Evolutionary conservation across 2,113 vertebrate species (phyloP).

Genomic region (Podarcis cretensis): DNA sequence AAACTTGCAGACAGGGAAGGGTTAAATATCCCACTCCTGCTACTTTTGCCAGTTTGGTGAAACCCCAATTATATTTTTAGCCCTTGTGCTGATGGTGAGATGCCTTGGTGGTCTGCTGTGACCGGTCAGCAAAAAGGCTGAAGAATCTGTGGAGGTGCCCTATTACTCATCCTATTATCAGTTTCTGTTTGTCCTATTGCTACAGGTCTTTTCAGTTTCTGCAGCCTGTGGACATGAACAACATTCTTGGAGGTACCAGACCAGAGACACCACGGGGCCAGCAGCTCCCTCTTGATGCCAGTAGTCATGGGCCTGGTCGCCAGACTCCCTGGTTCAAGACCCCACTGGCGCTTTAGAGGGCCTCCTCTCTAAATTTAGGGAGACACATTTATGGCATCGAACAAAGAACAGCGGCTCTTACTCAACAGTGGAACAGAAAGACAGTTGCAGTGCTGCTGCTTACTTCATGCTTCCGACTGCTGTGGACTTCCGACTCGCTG

Average conservation of each 20-base stretch:
- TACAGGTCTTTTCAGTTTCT: too few species aligned
- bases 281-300: background rate
- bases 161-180: too few species aligned
- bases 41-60: too few species aligned
- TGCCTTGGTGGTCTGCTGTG: background rate
- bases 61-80: too few species aligned
- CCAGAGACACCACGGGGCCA: background rate
- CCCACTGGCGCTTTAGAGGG: background rate
- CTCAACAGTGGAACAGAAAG: background rate
- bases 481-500: constrained; percentile 3
- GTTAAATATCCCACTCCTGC: too few species aligned
- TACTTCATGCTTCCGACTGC: constrained; percentile 51
- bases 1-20: too few species aligned
- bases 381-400: background rate
- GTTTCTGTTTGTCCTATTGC: too few species aligned
- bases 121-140: background rate
- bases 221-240: too few species aligned
- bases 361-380: background rate
- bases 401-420: rapidly evolving
- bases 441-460: constrained; percentile 30
- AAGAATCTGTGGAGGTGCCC: background rate
- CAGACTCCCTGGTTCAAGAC: background rate
- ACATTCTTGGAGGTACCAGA: background rate
- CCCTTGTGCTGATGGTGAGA: too few species aligned
- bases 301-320: background rate